Percentiles rank a stretch among this genome's conserved stretches.
phyloP scores from a whole-genome alignment of 2,888 invertebrate species.

The Cosmia trapezina region DNA sequence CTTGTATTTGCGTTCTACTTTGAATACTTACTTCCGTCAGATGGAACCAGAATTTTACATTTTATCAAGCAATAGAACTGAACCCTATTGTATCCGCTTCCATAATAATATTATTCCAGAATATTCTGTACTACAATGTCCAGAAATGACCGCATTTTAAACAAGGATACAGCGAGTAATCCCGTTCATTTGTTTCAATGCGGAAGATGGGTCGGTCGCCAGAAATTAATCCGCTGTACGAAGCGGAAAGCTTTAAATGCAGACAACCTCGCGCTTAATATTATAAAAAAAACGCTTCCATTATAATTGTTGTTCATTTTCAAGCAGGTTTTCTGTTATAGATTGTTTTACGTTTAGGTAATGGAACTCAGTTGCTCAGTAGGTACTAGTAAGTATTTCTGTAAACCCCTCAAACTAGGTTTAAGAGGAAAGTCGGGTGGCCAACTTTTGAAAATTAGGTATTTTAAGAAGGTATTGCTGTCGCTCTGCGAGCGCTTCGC shows the following conservation, averaged over 20 bases:
- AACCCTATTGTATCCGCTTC: conserved; percentile 5
- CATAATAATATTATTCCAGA: conserved; percentile 11
- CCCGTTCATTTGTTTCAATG: conserved; percentile 50
- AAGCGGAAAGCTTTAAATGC: conserved; percentile 34
- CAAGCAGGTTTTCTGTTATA: neutral
- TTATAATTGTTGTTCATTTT: conserved; percentile 8
- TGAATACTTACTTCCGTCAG: neutral
- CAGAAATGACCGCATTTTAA: conserved; percentile 25
- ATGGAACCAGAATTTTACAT: conserved; percentile 10
- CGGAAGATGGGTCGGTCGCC: conserved; percentile 33
- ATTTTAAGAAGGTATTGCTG: too few species aligned
- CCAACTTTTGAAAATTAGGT: too few species aligned
- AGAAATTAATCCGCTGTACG: conserved; percentile 35
- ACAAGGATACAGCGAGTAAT: conserved; percentile 24
- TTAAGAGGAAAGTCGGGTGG: too few species aligned
- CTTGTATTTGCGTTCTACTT: conserved; percentile 2
- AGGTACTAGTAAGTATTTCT: neutral
- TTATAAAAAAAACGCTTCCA: conserved; percentile 25
- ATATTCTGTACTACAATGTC: conserved; percentile 18
- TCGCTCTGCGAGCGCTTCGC: too few species aligned
- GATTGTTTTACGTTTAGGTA: neutral
- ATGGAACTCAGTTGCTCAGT: neutral
- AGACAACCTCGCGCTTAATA: conserved; percentile 7
- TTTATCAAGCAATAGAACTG: neutral
- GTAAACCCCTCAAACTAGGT: neutral